Evolutionary conservation across 1,140 invertebrate genomes (phyloP).

Genomic region (Ostrea edulis): DNA sequence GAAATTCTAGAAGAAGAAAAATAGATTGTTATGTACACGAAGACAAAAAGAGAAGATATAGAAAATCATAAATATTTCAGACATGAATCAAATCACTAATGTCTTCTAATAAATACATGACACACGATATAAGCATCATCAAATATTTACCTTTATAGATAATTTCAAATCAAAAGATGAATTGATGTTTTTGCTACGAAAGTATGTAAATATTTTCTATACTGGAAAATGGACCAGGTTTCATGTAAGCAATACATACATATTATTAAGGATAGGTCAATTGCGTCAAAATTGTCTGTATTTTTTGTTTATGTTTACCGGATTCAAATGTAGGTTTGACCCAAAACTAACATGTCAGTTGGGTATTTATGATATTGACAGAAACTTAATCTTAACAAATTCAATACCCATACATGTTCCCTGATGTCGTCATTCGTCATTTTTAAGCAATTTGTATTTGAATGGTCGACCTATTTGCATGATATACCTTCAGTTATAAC

Average conservation of each 20-base stretch:
- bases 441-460: neutral
- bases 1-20: too few species aligned
- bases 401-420: conserved; percentile 7
- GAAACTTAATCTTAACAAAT: neutral
- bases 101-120: neutral
- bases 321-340: neutral
- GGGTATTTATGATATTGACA: neutral
- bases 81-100: neutral
- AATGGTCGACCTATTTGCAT: neutral
- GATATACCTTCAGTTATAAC: conserved; percentile 4
- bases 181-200: neutral
- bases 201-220: neutral
- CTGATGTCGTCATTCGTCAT: neutral
- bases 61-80: neutral
- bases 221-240: neutral
- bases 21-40: too few species aligned
- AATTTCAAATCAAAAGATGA: too few species aligned
- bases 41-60: neutral
- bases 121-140: neutral
- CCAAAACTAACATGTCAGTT: neutral
- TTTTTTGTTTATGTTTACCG: neutral
- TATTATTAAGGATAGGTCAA: neutral
- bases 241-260: neutral
- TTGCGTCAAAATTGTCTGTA: neutral
- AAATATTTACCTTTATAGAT: neutral